Conservation (phyloP, 2,113 vertebrate genomes). For the Sinosuthora webbiana region DNA sequence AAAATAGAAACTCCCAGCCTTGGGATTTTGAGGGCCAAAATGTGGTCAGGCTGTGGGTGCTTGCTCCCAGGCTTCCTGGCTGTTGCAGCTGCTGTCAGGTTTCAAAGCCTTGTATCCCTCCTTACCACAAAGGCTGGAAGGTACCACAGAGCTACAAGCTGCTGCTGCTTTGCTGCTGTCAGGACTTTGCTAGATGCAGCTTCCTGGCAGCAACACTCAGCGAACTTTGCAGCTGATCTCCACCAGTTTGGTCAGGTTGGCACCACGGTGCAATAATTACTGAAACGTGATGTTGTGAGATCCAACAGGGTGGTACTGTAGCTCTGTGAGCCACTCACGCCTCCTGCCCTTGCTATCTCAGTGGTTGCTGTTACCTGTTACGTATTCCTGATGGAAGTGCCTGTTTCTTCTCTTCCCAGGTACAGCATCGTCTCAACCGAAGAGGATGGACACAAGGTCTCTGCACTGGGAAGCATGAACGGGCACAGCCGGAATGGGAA, state of each 20-base stretch:
- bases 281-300: background rate
- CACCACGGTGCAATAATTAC: background rate
- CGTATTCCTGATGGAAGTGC: background rate
- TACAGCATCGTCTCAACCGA: constrained; percentile 87
- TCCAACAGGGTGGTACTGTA: rapidly evolving
- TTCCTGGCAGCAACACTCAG: background rate
- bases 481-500: constrained; percentile 79
- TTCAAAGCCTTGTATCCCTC: background rate
- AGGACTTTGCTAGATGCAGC: background rate
- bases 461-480: constrained; percentile 73
- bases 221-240: background rate
- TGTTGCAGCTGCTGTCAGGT: background rate
- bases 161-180: background rate
- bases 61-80: background rate
- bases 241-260: background rate
- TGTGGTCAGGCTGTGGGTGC: background rate
- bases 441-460: constrained; percentile 82
- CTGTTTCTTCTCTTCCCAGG: constrained; percentile 59
- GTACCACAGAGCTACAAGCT: background rate
- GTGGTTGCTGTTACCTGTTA: background rate
- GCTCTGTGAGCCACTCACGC: background rate
- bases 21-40: constrained; percentile 41
- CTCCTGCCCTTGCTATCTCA: background rate
- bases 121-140: background rate
- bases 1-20: constrained; percentile 74